Evolutionary conservation across 2,888 invertebrate species (phyloP).

Genomic region (Callinectes sapidus): DNA sequence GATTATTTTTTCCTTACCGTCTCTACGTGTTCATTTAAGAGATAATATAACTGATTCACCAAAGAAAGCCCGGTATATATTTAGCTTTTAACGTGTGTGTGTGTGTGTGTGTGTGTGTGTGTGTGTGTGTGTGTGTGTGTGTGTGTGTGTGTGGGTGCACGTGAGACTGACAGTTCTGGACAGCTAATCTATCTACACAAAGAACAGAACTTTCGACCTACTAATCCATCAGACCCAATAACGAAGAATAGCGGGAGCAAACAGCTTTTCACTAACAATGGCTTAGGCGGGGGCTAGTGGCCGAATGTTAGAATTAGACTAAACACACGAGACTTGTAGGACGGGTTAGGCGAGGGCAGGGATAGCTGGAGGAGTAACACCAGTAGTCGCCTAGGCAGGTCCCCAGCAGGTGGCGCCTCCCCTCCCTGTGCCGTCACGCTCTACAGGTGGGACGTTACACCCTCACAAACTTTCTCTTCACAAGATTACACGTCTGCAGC

Average conservation of each 20-base stretch:
- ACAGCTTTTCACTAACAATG: neutral
- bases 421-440: neutral
- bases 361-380: neutral
- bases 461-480: conserved; percentile 16
- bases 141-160: neutral
- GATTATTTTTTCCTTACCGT: too few relatives aligned
- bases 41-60: too few relatives aligned
- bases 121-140: conserved; percentile 25
- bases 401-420: conserved; percentile 2
- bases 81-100: neutral
- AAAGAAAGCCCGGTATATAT: neutral
- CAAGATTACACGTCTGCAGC: conserved; percentile 8
- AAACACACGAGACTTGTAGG: neutral
- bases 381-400: neutral
- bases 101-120: conserved; percentile 25
- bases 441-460: conserved; percentile 30
- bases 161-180: neutral
- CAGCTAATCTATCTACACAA: neutral
- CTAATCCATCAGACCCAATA: neutral
- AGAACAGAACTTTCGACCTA: conserved; percentile 17
- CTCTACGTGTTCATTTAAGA: too few relatives aligned
- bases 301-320: neutral
- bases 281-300: neutral
- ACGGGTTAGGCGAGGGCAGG: neutral
- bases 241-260: neutral